Evolutionary conservation across 2,888 invertebrate genomes (phyloP).

Genomic region (Polymixis lichenea): DNA sequence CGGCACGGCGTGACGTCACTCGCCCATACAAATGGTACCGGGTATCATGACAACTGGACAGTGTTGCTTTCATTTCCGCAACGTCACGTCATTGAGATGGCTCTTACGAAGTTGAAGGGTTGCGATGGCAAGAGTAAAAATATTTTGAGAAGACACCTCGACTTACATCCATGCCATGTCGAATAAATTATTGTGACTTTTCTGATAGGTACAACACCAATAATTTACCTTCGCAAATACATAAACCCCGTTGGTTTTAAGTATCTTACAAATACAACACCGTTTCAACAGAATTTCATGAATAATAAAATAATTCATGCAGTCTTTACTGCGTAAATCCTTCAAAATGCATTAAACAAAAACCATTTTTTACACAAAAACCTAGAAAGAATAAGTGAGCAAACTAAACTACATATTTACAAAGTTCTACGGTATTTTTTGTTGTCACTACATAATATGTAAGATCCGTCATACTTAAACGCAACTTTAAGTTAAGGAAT

Average conservation of each 20-base stretch:
- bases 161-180: background rate
- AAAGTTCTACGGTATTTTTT: background rate
- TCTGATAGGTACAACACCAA: background rate
- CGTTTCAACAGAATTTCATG: constrained; percentile 3
- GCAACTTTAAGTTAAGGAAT: no score
- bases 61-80: constrained; percentile 58
- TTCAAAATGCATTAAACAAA: background rate
- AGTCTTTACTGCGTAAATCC: background rate
- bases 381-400: background rate
- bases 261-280: background rate
- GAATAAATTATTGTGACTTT: background rate
- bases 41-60: constrained; percentile 48
- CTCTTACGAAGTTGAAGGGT: constrained; percentile 29
- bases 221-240: background rate
- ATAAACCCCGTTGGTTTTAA: background rate
- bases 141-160: background rate
- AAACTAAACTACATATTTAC: background rate
- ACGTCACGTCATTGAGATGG: constrained; percentile 33
- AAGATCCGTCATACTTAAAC: no score
- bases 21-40: constrained; percentile 48
- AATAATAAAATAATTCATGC: background rate
- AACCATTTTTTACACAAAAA: constrained; percentile 1
- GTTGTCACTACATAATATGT: no score
- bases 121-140: constrained; percentile 28
- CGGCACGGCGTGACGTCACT: constrained; percentile 63